Percentiles rank a stretch among this genome's conserved stretches.
Conservation (phyloP, 2,888 invertebrate species). For the Aquatica leii region DNA sequence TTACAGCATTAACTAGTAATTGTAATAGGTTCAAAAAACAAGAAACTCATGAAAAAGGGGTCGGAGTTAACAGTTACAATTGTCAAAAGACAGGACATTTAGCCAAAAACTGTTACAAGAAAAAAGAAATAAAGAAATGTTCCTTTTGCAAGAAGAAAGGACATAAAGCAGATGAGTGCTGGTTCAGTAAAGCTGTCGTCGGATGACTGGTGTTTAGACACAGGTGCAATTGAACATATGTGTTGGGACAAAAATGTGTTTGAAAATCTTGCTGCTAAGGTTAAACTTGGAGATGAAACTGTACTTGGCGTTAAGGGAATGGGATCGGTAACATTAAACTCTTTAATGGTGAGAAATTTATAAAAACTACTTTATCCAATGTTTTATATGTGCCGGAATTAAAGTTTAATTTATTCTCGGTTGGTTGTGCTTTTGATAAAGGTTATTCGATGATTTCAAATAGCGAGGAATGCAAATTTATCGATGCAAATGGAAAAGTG, state of each 20-base stretch:
- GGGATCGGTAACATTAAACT: too few relatives aligned
- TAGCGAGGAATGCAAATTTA: background rate
- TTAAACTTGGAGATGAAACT: background rate
- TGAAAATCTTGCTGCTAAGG: background rate
- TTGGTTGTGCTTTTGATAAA: background rate
- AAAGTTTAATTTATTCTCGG: too few relatives aligned
- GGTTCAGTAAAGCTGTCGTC: slow-evolving; percentile 2
- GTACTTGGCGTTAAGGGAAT: too few relatives aligned
- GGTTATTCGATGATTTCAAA: too few relatives aligned
- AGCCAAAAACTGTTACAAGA: too few relatives aligned
- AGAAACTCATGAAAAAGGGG: too few relatives aligned
- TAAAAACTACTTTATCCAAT: background rate
- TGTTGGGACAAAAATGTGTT: too few relatives aligned
- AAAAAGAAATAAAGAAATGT: too few relatives aligned
- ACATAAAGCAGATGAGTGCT: background rate
- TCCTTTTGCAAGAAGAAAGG: background rate
- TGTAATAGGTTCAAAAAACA: background rate
- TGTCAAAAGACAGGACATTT: too few relatives aligned
- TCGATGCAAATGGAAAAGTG: background rate
- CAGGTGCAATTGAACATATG: background rate
- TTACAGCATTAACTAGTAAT: background rate
- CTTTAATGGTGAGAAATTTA: background rate
- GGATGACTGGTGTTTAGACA: background rate
- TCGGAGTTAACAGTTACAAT: too few relatives aligned
- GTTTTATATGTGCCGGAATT: background rate